Evolutionary conservation across 2,888 invertebrate genomes (phyloP), one percentile per base, ranked within the genome.

Genomic region (Tyria jacobaeae): DNA sequence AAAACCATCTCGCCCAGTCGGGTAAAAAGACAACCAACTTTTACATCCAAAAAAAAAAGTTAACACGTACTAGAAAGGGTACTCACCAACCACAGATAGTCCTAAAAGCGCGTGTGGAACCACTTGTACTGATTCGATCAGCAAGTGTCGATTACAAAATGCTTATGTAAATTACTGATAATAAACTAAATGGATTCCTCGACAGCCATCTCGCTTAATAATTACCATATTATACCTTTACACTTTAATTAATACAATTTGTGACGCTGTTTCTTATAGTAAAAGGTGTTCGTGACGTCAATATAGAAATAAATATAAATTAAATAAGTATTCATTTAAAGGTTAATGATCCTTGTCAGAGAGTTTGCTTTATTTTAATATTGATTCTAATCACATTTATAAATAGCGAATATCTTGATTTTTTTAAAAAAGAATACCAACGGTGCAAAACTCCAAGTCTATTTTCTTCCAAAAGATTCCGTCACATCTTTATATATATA

Each of bases 161-260:
- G 62, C 63, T 62, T 73, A 75, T 75, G 76, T 67, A 62, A 75
- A 75, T 70, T 15, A 47, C 52, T 21, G 62, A 73, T 71, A 68
- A 58, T 1, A 21, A 44, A 12, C 21, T 44, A 44, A 44, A 44
- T 44, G 44, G 44, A 44, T 44, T 44, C 21, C 10, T 44, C 1
- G 44, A 44, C 27, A 31, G 44, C 12, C 21, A 21, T 44, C 44
- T 44, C 21, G 21, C 44, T 44, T 44, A 1, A 17, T 41, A 27
- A 54, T 41, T 54, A 54, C 9, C 41, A 41, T 54, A 31, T 12
- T 27, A 54, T 39, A 39, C 6, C 31, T 0, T 1, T 6, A 25
- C 37, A 25, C 25, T 15, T 9, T 25, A 39, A 2, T 35, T 2
- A 31, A 35, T 24, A 9, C 1, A 48, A 48, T 41, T 17, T 41